Evolutionary conservation across 2,888 invertebrate species (phyloP).

Genomic region (Halocaridina rubra): DNA sequence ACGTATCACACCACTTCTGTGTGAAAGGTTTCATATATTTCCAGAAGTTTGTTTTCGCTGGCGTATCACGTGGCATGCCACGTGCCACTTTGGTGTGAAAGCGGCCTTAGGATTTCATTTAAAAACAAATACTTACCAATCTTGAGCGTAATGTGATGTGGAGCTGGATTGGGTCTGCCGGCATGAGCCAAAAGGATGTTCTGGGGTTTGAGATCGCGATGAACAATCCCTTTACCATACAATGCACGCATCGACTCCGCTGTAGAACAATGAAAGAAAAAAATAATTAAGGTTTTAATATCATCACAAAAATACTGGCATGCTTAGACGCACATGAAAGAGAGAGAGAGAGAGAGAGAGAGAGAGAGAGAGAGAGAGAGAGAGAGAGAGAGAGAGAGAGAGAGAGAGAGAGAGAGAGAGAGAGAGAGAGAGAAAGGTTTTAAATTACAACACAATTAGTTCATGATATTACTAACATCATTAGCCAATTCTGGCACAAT

Average conservation of each 20-base stretch:
- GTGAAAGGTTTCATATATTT: too few relatives aligned
- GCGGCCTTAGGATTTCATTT: too few relatives aligned
- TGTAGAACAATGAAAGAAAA: slow-evolving; percentile 67
- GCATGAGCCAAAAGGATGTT: slow-evolving; percentile 95
- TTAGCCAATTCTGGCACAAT: too few relatives aligned
- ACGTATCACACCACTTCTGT: too few relatives aligned
- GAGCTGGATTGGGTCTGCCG: slow-evolving; percentile 77
- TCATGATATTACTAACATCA: too few relatives aligned
- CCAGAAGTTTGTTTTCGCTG: too few relatives aligned
- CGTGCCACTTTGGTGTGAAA: too few relatives aligned
- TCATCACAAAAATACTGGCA: background rate
- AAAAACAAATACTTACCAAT: slow-evolving; percentile 77
- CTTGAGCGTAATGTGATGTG: slow-evolving; percentile 91
- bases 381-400: background rate
- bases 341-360: background rate
- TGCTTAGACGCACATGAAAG: background rate
- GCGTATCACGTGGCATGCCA: too few relatives aligned
- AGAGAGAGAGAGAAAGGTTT: too few relatives aligned
- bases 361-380: background rate
- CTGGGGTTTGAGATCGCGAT: slow-evolving; percentile 98
- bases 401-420: background rate
- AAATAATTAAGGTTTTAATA: too few relatives aligned
- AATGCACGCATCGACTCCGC: slow-evolving; percentile 98
- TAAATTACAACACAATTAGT: too few relatives aligned
- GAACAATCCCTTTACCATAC: slow-evolving; percentile 97